These are phyloP conservation scores for Dynastes tityus DNA, from an alignment of 2,888 invertebrate genomes.

Conservation along the genomic window DNA sequence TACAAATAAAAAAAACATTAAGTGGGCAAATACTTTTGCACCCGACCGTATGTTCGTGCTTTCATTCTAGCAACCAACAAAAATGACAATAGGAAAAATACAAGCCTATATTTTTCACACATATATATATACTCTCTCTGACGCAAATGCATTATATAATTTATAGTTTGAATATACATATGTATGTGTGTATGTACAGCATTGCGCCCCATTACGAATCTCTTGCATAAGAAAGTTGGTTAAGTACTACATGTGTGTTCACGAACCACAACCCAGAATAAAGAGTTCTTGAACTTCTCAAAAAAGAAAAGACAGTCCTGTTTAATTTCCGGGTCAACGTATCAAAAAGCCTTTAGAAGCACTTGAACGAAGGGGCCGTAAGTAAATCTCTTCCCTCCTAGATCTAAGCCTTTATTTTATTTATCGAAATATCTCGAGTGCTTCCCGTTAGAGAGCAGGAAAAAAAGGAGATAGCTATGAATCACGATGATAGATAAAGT, in stretches of 20 bases:
- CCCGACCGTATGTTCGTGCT: neutral
- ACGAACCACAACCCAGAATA: slow-evolving; percentile 7
- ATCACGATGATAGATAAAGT: neutral
- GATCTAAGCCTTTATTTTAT: slow-evolving; percentile 23
- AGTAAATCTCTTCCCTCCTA: slow-evolving; percentile 13
- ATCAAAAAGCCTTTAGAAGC: slow-evolving; percentile 15
- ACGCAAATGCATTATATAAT: slow-evolving; percentile 2
- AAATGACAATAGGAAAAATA: slow-evolving; percentile 1
- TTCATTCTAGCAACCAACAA: neutral
- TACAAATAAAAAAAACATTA: too few relatives aligned
- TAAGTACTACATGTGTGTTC: neutral
- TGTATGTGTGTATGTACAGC: neutral
- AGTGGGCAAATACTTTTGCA: too few relatives aligned
- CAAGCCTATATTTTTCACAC: slow-evolving; percentile 1
- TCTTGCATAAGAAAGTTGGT: neutral
- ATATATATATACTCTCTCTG: neutral
- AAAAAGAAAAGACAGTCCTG: slow-evolving; percentile 44
- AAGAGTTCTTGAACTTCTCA: slow-evolving; percentile 39
- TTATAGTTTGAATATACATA: neutral
- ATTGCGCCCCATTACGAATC: neutral
- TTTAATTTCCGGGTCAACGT: slow-evolving; percentile 45
- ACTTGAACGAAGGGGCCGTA: slow-evolving; percentile 15
- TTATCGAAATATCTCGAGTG: slow-evolving; percentile 27
- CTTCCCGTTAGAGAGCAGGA: slow-evolving; percentile 16
- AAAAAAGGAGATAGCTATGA: slow-evolving; percentile 1